These are phyloP conservation scores for Xenus cinereus DNA, from an alignment of 2,113 vertebrate species.

Conservation along the genomic window DNA sequence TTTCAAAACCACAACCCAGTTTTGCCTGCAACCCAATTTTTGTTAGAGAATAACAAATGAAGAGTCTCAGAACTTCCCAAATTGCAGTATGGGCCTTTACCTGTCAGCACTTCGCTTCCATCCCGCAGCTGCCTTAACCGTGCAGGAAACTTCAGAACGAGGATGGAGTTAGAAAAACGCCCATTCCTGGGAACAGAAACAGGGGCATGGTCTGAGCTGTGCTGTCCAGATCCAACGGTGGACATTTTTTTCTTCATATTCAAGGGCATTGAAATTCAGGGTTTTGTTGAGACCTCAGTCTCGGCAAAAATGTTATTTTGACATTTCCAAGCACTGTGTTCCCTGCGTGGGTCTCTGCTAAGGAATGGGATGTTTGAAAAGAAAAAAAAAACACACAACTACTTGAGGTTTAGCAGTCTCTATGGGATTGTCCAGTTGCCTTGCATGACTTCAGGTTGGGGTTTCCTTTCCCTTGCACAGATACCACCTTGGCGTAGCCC, in stretches of 20 bases:
- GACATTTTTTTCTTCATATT: not conserved
- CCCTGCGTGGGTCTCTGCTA: not conserved
- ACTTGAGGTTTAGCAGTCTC: not conserved
- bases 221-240: not conserved
- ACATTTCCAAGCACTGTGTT: not conserved
- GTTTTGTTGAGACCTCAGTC: not conserved
- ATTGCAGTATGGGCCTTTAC: not conserved
- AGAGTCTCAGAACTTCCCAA: not conserved
- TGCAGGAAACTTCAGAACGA: not conserved
- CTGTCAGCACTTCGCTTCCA: not conserved
- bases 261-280: not conserved
- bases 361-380: not conserved
- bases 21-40: not conserved
- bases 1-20: not conserved
- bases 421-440: not conserved
- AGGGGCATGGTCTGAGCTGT: not conserved
- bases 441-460: slow-evolving; percentile 16
- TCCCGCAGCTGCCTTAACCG: slow-evolving; percentile 26
- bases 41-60: not conserved
- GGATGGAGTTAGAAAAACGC: not conserved
- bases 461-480: not conserved
- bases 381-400: not conserved
- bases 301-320: not conserved
- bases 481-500: not conserved
- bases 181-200: not conserved